Evolutionary conservation across 2,113 vertebrate species (phyloP), one percentile per base, ranked within the genome.

Genomic region (Riparia riparia): DNA sequence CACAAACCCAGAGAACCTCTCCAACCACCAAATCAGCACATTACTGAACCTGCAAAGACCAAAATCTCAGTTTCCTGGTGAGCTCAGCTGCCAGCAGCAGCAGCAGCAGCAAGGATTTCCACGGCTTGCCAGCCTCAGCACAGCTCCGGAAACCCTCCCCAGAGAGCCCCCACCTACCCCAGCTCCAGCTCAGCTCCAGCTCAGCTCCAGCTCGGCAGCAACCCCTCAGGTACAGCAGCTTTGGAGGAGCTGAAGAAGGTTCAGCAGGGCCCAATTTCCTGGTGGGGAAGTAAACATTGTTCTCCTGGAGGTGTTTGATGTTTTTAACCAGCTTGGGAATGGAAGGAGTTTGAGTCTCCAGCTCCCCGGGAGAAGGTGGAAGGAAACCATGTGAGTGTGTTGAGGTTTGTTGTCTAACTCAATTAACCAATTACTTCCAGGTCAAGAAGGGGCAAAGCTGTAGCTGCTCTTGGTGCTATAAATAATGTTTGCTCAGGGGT

Each of bases 381-480:
- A 96, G 88, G 92, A 94, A 96, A 90, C 69, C 56, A 26, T 10
- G 44, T 0, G 3, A 86, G 31, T 32, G 8, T 73, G 51, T 44
- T 69, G 79, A 70, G 60, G 82, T 92, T 94, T 96, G 92, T 96
- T 93, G 82, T 73, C 85, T 60, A 78, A 88, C 76, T 80, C 82
- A 90, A 92, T 94, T 94, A 96, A 86, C 95, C 90, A 88, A 92
- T 94, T 92, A 88, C 95, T 97, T 97, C 96, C 95, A 96, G 96
- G 96, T 96, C 93, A 93, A 44, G 82, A 92, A 83, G 56, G 95
- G 95, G 82, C 95, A 97, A 95, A 94, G 88, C 92, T 78, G 25
- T 94, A 96, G 94, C 70, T n/a, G 76, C 74, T 50, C 63, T 79
- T 1, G 64, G 72, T 87, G 92, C 92, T 91, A 60, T 85, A 85